A percentile compares a stretch with the other conserved stretches of the same genome.
Evolutionary conservation across 1,140 invertebrate species (phyloP).

Genomic region (Laupala kohalensis): DNA sequence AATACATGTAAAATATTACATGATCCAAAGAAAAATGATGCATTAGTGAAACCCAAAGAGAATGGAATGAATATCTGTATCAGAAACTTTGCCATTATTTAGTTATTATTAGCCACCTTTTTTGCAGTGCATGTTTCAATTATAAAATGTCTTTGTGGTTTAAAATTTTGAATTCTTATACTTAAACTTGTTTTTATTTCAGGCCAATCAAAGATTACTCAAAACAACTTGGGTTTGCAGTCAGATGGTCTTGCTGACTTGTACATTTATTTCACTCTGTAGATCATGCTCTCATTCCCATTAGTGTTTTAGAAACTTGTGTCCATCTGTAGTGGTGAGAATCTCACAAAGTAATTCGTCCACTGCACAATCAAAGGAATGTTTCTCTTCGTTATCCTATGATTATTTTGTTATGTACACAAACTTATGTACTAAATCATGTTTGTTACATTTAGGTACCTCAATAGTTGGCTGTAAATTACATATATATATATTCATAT

Average conservation of each 20-base stretch:
- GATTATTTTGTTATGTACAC: neutral
- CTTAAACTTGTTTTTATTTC: neutral
- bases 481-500: neutral
- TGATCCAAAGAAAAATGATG: neutral
- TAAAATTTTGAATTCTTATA: neutral
- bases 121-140: neutral
- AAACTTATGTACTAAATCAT: neutral
- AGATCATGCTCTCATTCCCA: neutral
- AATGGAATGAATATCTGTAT: neutral
- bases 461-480: neutral
- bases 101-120: neutral
- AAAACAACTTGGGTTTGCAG: neutral
- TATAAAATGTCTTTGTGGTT: neutral
- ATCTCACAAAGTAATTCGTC: neutral
- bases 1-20: neutral
- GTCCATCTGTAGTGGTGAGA: neutral
- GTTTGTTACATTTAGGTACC: neutral
- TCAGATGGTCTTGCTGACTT: neutral
- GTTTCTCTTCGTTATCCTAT: neutral
- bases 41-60: neutral
- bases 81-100: neutral
- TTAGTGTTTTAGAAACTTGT: neutral
- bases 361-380: neutral
- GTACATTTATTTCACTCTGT: neutral
- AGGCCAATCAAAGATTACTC: neutral